phyloP scores from a whole-genome alignment of 1,140 invertebrate species.

The Drosophila kanapiae region DNA sequence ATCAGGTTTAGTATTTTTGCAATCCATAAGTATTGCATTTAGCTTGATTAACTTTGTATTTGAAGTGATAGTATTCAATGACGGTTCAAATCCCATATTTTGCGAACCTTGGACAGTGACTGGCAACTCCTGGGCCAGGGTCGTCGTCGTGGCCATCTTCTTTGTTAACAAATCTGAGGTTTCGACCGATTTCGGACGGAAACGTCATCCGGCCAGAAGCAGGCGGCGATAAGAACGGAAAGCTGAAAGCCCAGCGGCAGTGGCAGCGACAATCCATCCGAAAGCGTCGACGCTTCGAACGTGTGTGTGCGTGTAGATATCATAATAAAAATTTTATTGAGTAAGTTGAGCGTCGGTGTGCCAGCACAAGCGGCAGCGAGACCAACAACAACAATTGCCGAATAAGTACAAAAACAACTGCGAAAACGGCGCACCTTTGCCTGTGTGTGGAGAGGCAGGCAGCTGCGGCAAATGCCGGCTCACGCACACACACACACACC shows the following conservation, averaged over 20 bases:
- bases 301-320: conserved; percentile 72
- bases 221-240: conserved; percentile 49
- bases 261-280: conserved; percentile 25
- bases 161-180: conserved; percentile 30
- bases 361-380: conserved; percentile 12
- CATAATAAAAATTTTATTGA: conserved; percentile 85
- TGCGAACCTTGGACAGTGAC: conserved; percentile 20
- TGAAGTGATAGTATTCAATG: background rate
- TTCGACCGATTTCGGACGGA: conserved; percentile 1
- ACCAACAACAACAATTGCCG: conserved; percentile 55
- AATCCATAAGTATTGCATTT: background rate
- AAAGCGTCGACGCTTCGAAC: conserved; percentile 40
- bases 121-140: conserved; percentile 20
- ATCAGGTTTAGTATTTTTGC: background rate
- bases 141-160: conserved; percentile 1
- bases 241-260: conserved; percentile 10
- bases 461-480: conserved; percentile 72
- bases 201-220: conserved; percentile 24
- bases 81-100: background rate
- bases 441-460: conserved; percentile 24
- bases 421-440: conserved; percentile 36
- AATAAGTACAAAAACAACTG: conserved; percentile 45
- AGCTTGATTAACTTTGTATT: too few species aligned
- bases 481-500: conserved; percentile 23
- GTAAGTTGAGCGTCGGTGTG: conserved; percentile 71